Conservation (phyloP, 2,888 invertebrate genomes). For the Drosophila neotestacea region DNA sequence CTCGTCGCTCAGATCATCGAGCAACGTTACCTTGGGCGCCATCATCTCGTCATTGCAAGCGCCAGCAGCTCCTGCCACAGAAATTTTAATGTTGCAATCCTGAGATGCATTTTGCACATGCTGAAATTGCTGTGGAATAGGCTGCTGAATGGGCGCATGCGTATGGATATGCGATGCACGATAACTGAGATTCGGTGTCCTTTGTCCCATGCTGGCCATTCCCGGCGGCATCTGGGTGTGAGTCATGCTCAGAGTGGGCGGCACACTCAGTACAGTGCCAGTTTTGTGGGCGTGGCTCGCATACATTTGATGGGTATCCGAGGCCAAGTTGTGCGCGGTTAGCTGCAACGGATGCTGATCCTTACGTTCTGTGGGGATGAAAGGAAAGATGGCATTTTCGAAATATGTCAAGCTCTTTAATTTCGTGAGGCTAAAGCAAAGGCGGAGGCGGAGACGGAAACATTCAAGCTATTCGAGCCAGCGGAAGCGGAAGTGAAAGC, state of each 20-base stretch:
- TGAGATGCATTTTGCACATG: constrained; percentile 21
- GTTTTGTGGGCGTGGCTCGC: constrained; percentile 53
- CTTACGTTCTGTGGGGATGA: constrained; percentile 75
- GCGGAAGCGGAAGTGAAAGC: constrained; percentile 56
- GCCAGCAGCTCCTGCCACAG: constrained; percentile 38
- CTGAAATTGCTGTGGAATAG: constrained; percentile 63
- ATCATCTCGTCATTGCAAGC: constrained; percentile 47
- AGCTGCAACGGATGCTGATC: constrained; percentile 78
- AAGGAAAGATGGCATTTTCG: not conserved
- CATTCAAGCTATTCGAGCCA: constrained; percentile 19
- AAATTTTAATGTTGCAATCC: constrained; percentile 67
- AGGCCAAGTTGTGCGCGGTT: constrained; percentile 78
- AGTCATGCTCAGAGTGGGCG: constrained; percentile 77
- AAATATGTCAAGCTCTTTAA: constrained; percentile 29
- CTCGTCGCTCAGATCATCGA: constrained; percentile 73
- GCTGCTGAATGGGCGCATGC: constrained; percentile 55
- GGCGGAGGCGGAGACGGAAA: constrained; percentile 9
- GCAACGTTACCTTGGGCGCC: constrained; percentile 77
- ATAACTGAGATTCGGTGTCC: constrained; percentile 71
- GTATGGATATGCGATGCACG: constrained; percentile 49
- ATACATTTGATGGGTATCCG: constrained; percentile 73
- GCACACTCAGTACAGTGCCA: constrained; percentile 73
- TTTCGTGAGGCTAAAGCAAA: not conserved
- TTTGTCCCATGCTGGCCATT: constrained; percentile 72
- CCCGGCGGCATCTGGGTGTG: constrained; percentile 81